phyloP scores from a whole-genome alignment of 2,113 vertebrate species.

The Barnardius zonarius region DNA sequence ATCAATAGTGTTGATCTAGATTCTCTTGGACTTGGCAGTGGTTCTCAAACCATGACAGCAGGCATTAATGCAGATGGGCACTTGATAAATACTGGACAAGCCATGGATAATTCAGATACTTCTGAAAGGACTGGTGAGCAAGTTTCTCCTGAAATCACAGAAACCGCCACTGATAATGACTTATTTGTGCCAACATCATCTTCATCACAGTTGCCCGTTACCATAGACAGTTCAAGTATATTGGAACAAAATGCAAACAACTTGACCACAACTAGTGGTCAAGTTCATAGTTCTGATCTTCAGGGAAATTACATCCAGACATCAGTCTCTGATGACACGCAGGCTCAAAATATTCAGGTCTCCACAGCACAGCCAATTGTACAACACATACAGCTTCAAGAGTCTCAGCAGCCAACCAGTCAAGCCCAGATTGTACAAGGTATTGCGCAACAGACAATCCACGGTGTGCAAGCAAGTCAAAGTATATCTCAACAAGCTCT shows the following conservation, averaged over 20 bases:
- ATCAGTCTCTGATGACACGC: constrained; percentile 84
- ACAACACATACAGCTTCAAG: constrained; percentile 91
- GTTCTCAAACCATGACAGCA: constrained; percentile 96
- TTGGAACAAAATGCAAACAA: constrained; percentile 87
- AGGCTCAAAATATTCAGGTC: constrained; percentile 88
- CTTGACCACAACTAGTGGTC: constrained; percentile 80
- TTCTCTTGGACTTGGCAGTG: constrained; percentile 91
- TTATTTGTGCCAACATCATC: constrained; percentile 96
- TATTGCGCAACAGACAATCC: constrained; percentile 87
- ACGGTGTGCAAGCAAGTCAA: constrained; percentile 82
- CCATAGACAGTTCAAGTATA: constrained; percentile 87
- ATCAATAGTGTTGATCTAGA: constrained; percentile 98
- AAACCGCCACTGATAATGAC: constrained; percentile 87
- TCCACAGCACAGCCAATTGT: constrained; percentile 88
- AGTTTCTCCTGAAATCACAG: constrained; percentile 88
- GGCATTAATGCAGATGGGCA: constrained; percentile 96
- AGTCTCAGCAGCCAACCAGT: constrained; percentile 87
- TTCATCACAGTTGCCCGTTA: constrained; percentile 88
- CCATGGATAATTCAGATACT: constrained; percentile 85
- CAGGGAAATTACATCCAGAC: constrained; percentile 89
- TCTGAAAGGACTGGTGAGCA: constrained; percentile 89
- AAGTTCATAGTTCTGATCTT: constrained; percentile 86
- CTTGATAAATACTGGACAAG: constrained; percentile 89
- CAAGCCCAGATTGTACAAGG: constrained; percentile 92
- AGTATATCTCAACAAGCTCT: constrained; percentile 84